Percentiles rank a stretch among this genome's conserved stretches.
Conservation (phyloP, 2,113 vertebrate species). For the Fulica atra region DNA sequence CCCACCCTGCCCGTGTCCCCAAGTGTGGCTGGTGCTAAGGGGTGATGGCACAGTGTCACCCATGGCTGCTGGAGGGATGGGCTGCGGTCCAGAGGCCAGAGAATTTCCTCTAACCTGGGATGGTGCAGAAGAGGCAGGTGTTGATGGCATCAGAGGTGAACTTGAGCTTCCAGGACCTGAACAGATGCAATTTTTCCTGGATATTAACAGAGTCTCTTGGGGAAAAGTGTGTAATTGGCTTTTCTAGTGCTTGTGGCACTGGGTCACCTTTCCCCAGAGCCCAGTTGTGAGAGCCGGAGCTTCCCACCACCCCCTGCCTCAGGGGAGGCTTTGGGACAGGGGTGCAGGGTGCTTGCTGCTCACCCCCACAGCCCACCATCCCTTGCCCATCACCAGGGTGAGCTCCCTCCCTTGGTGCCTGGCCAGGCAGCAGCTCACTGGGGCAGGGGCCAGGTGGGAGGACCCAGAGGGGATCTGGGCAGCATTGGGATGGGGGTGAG, state of each 20-base stretch:
- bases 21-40: background rate
- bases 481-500: fast-evolving
- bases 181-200: background rate
- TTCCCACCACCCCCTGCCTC: background rate
- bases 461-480: fast-evolving
- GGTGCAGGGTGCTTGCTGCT: background rate
- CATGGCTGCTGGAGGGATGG: fast-evolving
- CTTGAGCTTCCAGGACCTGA: background rate
- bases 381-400: fast-evolving
- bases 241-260: background rate
- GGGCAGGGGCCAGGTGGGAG: background rate
- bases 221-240: background rate
- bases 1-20: background rate
- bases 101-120: background rate
- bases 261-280: background rate
- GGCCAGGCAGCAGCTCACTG: background rate
- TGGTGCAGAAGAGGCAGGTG: background rate
- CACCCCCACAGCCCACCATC: background rate
- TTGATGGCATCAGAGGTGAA: background rate
- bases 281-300: background rate
- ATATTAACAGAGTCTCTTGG: background rate
- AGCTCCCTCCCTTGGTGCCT: background rate
- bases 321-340: background rate
- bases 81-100: background rate
- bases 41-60: fast-evolving